Evolutionary conservation across 1,140 invertebrate genomes (phyloP).

Genomic region (Mactra quadrangularis): DNA sequence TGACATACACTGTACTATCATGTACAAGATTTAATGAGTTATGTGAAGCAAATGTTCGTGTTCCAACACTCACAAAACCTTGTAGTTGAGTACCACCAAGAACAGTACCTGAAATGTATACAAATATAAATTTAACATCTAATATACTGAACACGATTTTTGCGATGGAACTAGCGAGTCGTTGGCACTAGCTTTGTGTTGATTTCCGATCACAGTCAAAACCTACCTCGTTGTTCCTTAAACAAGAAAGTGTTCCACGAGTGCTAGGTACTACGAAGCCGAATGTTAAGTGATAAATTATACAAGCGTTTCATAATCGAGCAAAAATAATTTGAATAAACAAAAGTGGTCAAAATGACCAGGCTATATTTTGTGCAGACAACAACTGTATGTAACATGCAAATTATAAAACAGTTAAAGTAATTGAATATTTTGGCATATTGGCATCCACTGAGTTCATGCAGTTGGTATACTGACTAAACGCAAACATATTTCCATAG

Average conservation of each 20-base stretch:
- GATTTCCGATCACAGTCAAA: not conserved
- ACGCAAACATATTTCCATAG: too few relatives aligned
- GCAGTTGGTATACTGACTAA: too few relatives aligned
- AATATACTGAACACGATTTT: too few relatives aligned
- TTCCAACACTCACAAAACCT: constrained; percentile 68
- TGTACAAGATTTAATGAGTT: constrained; percentile 63
- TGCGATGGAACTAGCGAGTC: too few relatives aligned
- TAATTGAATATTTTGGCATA: too few relatives aligned
- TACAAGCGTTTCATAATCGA: too few relatives aligned
- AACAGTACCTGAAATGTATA: constrained; percentile 60
- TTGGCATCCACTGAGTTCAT: too few relatives aligned
- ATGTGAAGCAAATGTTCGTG: constrained; percentile 63
- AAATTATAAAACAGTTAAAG: too few relatives aligned
- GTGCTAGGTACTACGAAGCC: not conserved
- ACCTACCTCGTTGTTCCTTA: not conserved
- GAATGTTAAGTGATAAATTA: not conserved
- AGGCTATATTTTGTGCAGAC: too few relatives aligned
- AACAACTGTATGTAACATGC: too few relatives aligned
- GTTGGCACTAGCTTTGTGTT: not conserved
- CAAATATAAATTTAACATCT: not conserved
- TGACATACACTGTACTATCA: constrained; percentile 65
- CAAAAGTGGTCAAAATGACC: too few relatives aligned
- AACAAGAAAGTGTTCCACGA: not conserved
- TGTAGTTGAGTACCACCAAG: constrained; percentile 71
- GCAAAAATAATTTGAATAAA: too few relatives aligned